Evolutionary conservation across 2,797 vertebrate species (phyloP).

Genomic region (Heliangelus exortis): DNA sequence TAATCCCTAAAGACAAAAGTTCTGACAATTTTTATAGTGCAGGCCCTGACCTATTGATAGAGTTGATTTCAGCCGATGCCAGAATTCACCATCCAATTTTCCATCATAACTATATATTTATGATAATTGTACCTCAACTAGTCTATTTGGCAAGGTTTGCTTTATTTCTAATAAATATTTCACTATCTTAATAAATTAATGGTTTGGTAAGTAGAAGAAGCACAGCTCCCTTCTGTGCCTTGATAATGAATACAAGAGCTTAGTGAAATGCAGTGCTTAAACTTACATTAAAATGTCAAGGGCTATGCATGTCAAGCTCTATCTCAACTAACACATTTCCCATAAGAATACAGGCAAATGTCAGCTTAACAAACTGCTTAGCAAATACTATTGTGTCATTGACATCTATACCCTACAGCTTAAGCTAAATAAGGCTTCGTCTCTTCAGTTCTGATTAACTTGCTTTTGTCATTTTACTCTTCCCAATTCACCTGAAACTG

Average conservation of each 20-base stretch:
- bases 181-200: slow-evolving; percentile 58
- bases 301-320: slow-evolving; percentile 69
- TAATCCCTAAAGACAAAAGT: slow-evolving; percentile 26
- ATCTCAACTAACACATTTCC: slow-evolving; percentile 67
- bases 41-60: background rate
- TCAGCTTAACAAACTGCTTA: slow-evolving; percentile 74
- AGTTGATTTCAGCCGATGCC: background rate
- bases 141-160: slow-evolving; percentile 18
- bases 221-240: slow-evolving; percentile 44
- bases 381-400: slow-evolving; percentile 70
- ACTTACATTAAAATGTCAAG: slow-evolving; percentile 77
- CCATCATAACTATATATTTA: background rate
- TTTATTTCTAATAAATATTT: slow-evolving; percentile 60
- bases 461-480: slow-evolving; percentile 43
- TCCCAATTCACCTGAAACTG: slow-evolving; percentile 52
- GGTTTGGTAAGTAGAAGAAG: slow-evolving; percentile 59
- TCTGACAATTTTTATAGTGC: background rate
- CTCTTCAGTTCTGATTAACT: slow-evolving; percentile 44
- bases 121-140: background rate
- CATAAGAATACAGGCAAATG: slow-evolving; percentile 73
- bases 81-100: slow-evolving; percentile 2
- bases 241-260: slow-evolving; percentile 66
- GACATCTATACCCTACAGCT: slow-evolving; percentile 66
- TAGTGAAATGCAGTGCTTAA: slow-evolving; percentile 73
- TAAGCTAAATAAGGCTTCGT: slow-evolving; percentile 53